Base-by-base conservation (phyloP, 2,797 vertebrate species). In the Gadopsis bispinosus region DNA sequence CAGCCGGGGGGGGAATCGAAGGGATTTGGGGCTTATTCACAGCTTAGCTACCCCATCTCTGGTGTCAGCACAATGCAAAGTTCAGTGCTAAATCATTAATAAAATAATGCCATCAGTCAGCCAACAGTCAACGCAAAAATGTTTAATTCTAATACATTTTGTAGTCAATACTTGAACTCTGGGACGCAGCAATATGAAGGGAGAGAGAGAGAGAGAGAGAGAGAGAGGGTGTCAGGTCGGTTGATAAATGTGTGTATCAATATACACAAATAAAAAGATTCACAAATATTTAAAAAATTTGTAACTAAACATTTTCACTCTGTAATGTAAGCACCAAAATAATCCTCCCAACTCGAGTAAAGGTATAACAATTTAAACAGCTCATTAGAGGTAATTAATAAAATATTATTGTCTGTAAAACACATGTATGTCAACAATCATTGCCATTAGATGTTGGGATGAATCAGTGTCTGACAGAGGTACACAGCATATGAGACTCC, bases 1-100 rank as follows among this genome's bases (percentile, higher is more conserved):
- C 93, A 93, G 93, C 92, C 92, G 90, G 84, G 68, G 90, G 91
- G 90, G 91, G 93, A 95, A 94, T 95, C 90, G 72, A 92, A 93
- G 79, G 94, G 95, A 95, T 95, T 96, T 95, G 86, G 86, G 85
- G 91, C 94, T 95, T 95, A 94, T 93, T 94, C 93, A 89, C 88
- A 93, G 94, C 93, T 95, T 94, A 94, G 93, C 91, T 88, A 91
- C 81, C 88, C 87, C 89, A 95, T 95, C 93, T 92, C 91, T 88
- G 75, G 90, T 94, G 94, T 95, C 94, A 96, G 95, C 95, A 96
- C 93, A 95, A 95, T 95, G 92, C 93, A 95, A 95, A 95, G 94
- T 95, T 95, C 92, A 94, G 81, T 81, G 83, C 89, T 91, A 91
- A 94, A 94, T 94, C 93, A 93, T 95, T 94, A 93, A 95, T 95